Evolutionary conservation across 2,113 vertebrate species (phyloP), one percentile per base, ranked within the genome.

Genomic region (Lanius collurio): DNA sequence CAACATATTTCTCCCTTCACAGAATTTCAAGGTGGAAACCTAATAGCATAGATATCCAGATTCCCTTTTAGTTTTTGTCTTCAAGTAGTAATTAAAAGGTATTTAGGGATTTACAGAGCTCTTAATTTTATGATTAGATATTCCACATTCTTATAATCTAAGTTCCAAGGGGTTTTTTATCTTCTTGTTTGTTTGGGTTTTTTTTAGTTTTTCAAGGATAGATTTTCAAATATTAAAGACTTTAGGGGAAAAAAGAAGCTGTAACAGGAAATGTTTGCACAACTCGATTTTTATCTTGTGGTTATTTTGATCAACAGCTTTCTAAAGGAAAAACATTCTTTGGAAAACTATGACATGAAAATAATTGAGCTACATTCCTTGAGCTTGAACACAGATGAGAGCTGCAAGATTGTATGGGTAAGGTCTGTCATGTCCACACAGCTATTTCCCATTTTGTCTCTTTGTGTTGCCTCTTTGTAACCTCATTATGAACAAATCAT

Each of bases 241-340:
- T 70, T 55, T 4, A 2, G 4, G 15, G 18, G 2, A 1, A 15
- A 11, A n/a, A 42, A 44, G 22, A 28, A 65, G 19, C 10, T 67
- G 27, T 55, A 77, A 23, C 21, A 55, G 42, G 49, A 92, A 75
- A 39, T 37, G 9, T 44, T 92, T 95, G 64, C 24, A 56, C 64
- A 84, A 52, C 12, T 78, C 15, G 27, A 70, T 90, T 86, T 92
- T 93, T 92, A 83, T 92, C 79, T 90, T 92, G 67, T 59, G 19
- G 49, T 71, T 91, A 49, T 84, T 93, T 91, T 93, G 52, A 76
- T 82, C 90, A 47, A 7, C 27, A 79, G 2, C 24, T 78, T 94
- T 95, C 53, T 82, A 87, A 81, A 74, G 64, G 55, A 30, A 89
- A 95, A 93, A 89, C 35, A 63, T 67, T 82, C 42, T 56, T 50